Base-by-base conservation (phyloP, 2,797 vertebrate genomes). In the Myotis findleyi region DNA sequence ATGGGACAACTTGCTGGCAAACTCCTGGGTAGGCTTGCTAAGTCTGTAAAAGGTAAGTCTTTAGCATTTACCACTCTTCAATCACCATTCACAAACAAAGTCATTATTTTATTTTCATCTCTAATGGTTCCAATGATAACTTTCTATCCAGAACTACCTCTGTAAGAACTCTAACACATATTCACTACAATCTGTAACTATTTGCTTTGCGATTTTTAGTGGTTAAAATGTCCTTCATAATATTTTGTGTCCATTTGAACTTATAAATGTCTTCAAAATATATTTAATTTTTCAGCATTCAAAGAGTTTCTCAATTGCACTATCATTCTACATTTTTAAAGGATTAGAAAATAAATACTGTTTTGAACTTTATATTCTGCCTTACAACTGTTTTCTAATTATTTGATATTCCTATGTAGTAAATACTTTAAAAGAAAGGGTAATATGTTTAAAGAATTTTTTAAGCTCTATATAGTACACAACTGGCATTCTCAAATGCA, bases 401-500 rank as follows among this genome's bases (percentile, higher is more conserved):
- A 44, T 71, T 79, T 93, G 13, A 41, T 64, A 85, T 87, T 79
- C 57, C 17, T 64, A 81, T 91, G 16, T 68, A 94, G 20, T 73
- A 93, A 87, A 96, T 16, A 80, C 55, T 55, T 62, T 81, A 16
- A 77, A 81, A 95, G 17, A 53, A 76, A 9, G 4, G 6, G 2
- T 38, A 72, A 47, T 51, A 44, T 23, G 10, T 92, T 94, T 87
- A 82, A 92, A 88, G 62, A 36, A 75, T 69, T 88, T 87, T 93
- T 71, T 57, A 92, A 93, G 44, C 6, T n/a, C 53, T 77, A 23
- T 53, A 71, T n/a, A 75, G 3, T 49, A 16, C n/a, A 81, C 7
- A 82, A 44, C 7, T 66, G 73, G 44, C 93, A 93, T 71, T 96
- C 25, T 90, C 73, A 96, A 87, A 82, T 76, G 76, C 38, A 66